phyloP scores from a whole-genome alignment of 2,888 invertebrate species.

The Panzeria rudis region DNA sequence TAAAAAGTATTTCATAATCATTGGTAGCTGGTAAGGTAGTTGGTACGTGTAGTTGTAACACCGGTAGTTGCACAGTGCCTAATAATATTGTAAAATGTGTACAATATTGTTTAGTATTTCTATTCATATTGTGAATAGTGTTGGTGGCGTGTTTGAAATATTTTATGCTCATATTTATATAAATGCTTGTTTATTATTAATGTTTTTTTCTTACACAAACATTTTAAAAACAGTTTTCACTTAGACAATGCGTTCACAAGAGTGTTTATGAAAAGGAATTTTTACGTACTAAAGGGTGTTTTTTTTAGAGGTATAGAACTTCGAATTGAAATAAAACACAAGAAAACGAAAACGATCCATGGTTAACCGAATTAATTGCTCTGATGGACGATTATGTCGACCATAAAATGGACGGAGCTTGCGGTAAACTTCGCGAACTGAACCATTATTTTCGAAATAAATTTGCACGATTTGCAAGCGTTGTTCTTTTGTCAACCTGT shows the following conservation, averaged over 20 bases:
- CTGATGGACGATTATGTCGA: no score
- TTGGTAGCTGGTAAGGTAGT: neutral
- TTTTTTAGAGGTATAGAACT: no score
- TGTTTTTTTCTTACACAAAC: neutral
- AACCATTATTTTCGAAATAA: no score
- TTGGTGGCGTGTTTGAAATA: neutral
- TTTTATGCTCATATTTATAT: neutral
- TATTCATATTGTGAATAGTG: neutral
- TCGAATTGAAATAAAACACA: no score
- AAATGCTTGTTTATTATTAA: neutral
- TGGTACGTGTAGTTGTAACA: neutral
- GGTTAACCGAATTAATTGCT: no score
- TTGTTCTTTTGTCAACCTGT: no score
- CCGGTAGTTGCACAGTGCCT: neutral
- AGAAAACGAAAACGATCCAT: no score
- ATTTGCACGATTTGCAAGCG: no score
- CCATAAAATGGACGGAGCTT: no score
- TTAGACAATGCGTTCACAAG: neutral
- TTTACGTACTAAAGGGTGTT: no score
- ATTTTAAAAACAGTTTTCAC: neutral
- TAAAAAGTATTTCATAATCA: slow-evolving; percentile 1
- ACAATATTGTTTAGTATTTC: neutral
- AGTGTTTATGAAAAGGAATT: no score
- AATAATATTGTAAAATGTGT: neutral
- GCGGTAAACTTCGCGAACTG: no score